Evolutionary conservation across 2,797 vertebrate species (phyloP), one percentile per base, ranked within the genome.

Genomic region (Leontocebus nigricollis): DNA sequence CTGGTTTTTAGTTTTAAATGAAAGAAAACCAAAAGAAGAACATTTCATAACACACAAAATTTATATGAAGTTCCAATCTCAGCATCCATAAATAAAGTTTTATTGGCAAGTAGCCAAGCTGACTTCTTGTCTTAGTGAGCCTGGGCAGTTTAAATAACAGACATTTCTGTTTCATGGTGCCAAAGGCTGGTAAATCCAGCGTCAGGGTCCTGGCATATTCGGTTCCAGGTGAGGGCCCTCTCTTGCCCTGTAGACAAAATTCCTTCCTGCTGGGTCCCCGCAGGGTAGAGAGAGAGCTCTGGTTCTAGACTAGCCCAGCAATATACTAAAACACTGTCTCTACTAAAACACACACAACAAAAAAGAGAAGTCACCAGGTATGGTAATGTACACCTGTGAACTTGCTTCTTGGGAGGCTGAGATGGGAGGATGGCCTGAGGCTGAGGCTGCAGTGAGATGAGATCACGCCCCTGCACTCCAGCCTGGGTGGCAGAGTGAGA

Each of bases 81-180:
- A 2, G 77, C 4, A 11, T 52, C 70, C 59, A 22, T 7, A 79
- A 88, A 46, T 77, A 61, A 80, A 27, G 15, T 17, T 50, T 72
- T 52, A n/a, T 2, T 4, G 67, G 88, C 15, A 26, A 4, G 4
- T 1, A 70, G 83, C 87, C 75, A 41, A 0, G 10, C 52, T 36
- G 2, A 4, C 8, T 64, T 24, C 20, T 3, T 36, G 24, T 75
- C 15, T 50, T 4, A 52, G 46, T 59, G 22, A 36, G 81, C 59
- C 0, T 0, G 4, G 30, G 41, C 1, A 24, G 50, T 13, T 7
- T 15, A n/a, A 5, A 67, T 13, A 20, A 26, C 24, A 76, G 87
- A 33, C 33, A 7, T 30, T 5, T 22, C 4, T 20, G 52, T n/a
- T 52, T 64, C 27, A 0, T 0, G 0, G 44, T 24, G 44, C 93